Evolutionary conservation across 1,140 invertebrate genomes (phyloP).

Genomic region (Bombus ignitus): DNA sequence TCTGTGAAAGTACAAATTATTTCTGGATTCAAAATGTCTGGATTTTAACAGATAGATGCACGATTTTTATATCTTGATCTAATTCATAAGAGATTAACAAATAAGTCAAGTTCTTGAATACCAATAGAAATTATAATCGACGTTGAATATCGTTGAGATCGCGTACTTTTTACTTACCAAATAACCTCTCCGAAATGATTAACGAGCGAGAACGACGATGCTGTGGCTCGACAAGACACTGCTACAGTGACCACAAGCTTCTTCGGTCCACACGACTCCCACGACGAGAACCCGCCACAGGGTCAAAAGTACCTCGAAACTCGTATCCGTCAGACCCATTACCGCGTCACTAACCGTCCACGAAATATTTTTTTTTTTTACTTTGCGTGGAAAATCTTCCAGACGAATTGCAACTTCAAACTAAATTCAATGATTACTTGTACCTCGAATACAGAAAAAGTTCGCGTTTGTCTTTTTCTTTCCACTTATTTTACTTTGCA

Average conservation of each 20-base stretch:
- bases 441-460: not conserved
- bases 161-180: conserved; percentile 44
- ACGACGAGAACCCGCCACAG: conserved; percentile 81
- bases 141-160: not conserved
- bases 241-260: conserved; percentile 71
- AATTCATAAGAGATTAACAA: too few relatives aligned
- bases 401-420: not conserved
- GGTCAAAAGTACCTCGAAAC: conserved; percentile 83
- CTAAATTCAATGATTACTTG: not conserved
- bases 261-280: conserved; percentile 67
- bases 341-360: conserved; percentile 44
- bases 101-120: too few relatives aligned
- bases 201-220: conserved; percentile 62
- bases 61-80: too few relatives aligned
- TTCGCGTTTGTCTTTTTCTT: not conserved
- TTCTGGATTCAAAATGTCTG: too few relatives aligned
- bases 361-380: conserved; percentile 13
- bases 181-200: conserved; percentile 38
- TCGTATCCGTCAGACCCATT: conserved; percentile 84
- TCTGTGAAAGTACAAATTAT: too few relatives aligned
- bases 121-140: too few relatives aligned
- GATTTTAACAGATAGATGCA: too few relatives aligned
- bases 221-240: conserved; percentile 68
- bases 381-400: not conserved
- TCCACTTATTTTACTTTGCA: not conserved